These are phyloP conservation scores for Drosophila nigromelanica DNA, from an alignment of 1,140 invertebrate genomes.

Conservation along the genomic window DNA sequence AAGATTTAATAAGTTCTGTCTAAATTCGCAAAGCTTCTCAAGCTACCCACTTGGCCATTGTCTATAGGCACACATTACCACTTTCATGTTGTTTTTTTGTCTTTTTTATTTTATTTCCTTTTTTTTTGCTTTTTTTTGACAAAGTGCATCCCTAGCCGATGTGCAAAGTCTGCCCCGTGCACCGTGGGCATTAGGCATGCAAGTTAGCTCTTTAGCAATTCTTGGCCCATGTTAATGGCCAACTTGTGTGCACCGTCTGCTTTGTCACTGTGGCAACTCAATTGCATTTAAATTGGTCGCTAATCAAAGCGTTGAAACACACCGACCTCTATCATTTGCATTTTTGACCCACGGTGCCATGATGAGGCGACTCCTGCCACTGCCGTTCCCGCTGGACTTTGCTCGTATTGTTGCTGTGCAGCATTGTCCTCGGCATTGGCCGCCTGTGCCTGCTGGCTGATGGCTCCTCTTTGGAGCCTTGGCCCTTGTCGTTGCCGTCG, in stretches of 20 bases:
- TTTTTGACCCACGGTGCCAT: conserved; percentile 64
- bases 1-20: not conserved
- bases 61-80: conserved; percentile 67
- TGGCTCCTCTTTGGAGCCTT: conserved; percentile 38
- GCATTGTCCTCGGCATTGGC: conserved; percentile 31
- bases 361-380: conserved; percentile 38
- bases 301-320: conserved; percentile 62
- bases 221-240: conserved; percentile 38
- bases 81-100: conserved; percentile 49
- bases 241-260: conserved; percentile 20
- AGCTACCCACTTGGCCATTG: conserved; percentile 40
- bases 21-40: conserved; percentile 5
- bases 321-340: conserved; percentile 59
- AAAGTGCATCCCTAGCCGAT: conserved; percentile 70
- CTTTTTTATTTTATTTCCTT: conserved; percentile 37
- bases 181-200: conserved; percentile 38
- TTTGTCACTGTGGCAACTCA: conserved; percentile 36
- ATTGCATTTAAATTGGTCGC: conserved; percentile 78
- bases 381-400: conserved; percentile 33
- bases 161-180: conserved; percentile 41
- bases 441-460: conserved; percentile 5
- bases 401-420: conserved; percentile 33
- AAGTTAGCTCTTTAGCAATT: conserved; percentile 36
- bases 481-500: conserved; percentile 36
- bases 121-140: conserved; percentile 57